Evolutionary conservation across 2,888 invertebrate genomes (phyloP), one percentile per base, ranked within the genome.

Genomic region (Drosophila multiciliata): DNA sequence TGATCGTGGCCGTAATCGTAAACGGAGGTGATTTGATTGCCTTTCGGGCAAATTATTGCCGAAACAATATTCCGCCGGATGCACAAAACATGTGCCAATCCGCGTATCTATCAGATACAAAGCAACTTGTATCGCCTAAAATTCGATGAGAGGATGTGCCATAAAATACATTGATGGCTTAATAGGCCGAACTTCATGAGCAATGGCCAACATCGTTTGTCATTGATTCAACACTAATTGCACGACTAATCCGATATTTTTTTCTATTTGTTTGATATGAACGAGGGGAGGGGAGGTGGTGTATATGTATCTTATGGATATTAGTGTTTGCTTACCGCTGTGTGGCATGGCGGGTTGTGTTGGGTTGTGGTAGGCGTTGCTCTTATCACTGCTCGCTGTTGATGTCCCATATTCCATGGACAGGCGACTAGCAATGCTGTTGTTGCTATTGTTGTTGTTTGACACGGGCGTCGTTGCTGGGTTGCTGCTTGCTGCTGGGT

Each of bases 361-460:
- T 59, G 76, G 40, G 15, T 55, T 55, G 61, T 79, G 84, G 82
- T 87, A 91, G 78, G 85, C 90, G 80, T 83, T 90, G 82, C 80
- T 90, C 81, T 92, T 93, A 90, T 92, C 92, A 92, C 91, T 91
- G 85, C 81, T 80, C 67, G 81, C 77, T 53, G 81, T 20, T 71
- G 77, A 68, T 66, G 90, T 57, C 35, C 11, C 86, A 78, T 84
- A 87, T 66, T 87, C 87, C 87, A 90, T 82, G 15, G 90, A 75
- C 65, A 90, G 78, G 42, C 90, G 90, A 54, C 75, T 88, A 20
- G 87, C 67, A 32, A 79, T 49, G 82, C 80, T 80, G 78, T 59
- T 85, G 59, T 40, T 70, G 65, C 48, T 75, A 62, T 77, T 90
- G 74, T 54, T 90, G 74, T 54, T 88, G 73, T 73, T 89, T 70